Evolutionary conservation across 1,140 invertebrate species (phyloP).

Genomic region (Calosoma granatense): DNA sequence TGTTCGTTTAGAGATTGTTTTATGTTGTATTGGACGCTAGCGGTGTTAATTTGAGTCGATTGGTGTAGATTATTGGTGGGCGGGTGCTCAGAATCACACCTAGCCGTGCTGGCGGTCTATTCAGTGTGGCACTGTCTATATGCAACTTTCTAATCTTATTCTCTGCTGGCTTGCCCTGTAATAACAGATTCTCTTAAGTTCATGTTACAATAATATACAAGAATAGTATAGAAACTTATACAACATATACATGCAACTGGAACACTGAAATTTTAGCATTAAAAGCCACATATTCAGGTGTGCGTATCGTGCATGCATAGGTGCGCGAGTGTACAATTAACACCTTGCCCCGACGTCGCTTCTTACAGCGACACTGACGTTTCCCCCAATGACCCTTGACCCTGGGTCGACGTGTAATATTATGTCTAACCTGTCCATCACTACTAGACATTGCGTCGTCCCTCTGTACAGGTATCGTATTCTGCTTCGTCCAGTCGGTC

Average conservation of each 20-base stretch:
- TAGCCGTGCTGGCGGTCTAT: neutral
- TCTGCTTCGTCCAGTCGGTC: too few species aligned
- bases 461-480: too few species aligned
- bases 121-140: neutral
- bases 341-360: neutral
- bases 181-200: neutral
- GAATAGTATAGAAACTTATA: too few species aligned
- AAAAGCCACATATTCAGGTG: neutral
- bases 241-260: neutral
- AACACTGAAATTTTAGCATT: neutral
- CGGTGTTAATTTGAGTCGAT: neutral
- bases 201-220: neutral
- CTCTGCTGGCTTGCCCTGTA: neutral
- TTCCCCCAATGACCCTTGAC: neutral
- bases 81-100: neutral
- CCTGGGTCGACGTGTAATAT: neutral
- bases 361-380: neutral
- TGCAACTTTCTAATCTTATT: neutral
- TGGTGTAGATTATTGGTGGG: neutral
- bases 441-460: too few species aligned
- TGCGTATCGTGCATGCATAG: too few species aligned
- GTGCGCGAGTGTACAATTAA: too few species aligned
- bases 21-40: neutral
- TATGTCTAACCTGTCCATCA: neutral
- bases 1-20: too few species aligned